Percentiles rank a stretch among this genome's conserved stretches.
These are phyloP conservation scores for Acleris cristana DNA, from an alignment of 2,888 invertebrate species.

Conservation along the genomic window DNA sequence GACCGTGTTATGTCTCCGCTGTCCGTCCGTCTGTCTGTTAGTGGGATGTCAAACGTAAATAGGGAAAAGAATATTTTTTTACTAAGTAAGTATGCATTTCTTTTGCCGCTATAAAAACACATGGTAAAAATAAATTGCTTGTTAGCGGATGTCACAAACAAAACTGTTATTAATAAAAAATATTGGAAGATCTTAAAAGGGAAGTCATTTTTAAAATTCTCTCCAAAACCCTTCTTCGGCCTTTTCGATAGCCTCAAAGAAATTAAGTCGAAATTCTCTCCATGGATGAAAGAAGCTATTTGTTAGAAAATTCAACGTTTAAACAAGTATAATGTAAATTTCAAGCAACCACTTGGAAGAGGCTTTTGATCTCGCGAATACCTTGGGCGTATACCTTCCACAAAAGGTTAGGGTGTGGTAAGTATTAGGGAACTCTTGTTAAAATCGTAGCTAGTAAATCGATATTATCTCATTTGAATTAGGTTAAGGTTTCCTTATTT, in stretches of 20 bases:
- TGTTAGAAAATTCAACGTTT: constrained; percentile 42
- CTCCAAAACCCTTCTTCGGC: constrained; percentile 7
- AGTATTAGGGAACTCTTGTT: constrained; percentile 27
- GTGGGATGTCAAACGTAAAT: no score
- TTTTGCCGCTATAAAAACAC: no score
- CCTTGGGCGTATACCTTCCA: constrained; percentile 54
- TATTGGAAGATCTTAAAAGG: no score
- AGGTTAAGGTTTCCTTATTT: no score
- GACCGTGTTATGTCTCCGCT: no score
- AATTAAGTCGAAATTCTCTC: constrained; percentile 29
- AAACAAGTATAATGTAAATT: constrained; percentile 73
- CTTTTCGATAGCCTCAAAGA: constrained; percentile 16
- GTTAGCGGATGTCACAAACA: no score
- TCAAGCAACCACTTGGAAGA: constrained; percentile 70
- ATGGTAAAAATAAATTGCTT: no score
- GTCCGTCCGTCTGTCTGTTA: no score
- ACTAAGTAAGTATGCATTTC: no score
- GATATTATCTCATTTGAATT: no score
- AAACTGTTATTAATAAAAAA: no score
- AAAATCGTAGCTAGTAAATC: background rate
- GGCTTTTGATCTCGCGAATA: constrained; percentile 74
- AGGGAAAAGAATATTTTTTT: no score
- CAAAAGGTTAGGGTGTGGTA: constrained; percentile 54
- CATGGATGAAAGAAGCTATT: constrained; percentile 35
- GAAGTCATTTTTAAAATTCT: background rate